Evolutionary conservation across 1,140 invertebrate genomes (phyloP), one percentile per base, ranked within the genome.

Genomic region (Anastrepha ludens): DNA sequence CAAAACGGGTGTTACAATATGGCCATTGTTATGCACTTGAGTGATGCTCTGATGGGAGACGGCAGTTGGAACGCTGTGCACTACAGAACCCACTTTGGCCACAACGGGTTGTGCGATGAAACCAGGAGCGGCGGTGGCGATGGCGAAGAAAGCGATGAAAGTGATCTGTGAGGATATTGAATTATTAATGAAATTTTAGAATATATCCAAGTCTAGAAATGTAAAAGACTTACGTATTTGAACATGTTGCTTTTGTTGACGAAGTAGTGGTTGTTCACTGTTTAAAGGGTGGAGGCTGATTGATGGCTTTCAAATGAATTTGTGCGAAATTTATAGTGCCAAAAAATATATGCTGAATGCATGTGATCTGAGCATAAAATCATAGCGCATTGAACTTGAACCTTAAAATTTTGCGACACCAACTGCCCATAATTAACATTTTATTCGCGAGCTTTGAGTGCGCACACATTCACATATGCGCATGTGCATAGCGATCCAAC

Each of bases 11-110:
- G 87, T 90, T 1, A 87, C 86, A 60, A 91, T 87, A 11, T 90
- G 90, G 2, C 90, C 90, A 29, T 90, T 89, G 64, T 88, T 91
- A 65, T 92, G 91, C 86, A 90, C 90, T 88, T 90, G 90, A 0
- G 91, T 92, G 88, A 91, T 93, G 50, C 94, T 94, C 41, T 94
- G 94, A 88, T 94, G 94, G 39, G 94, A 94, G 15, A 94, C 92
- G 60, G 92, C 93, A 15, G 94, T 93, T 87, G 92, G 92, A 88
- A 93, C 91, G 13, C 92, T 92, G 60, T 94, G 90, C 0, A 91
- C 90, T 4, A 91, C 90, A 20, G 91, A 88, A 9, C 91, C 92
- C 8, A 92, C 90, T 58, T 92, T 93, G 78, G 91, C 90, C 13
- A 92, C 60, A 0, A 88, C 88, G n/a, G 89, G 87, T 58, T 92